Percentiles rank a stretch among this genome's conserved stretches.
Conservation (phyloP, 2,113 vertebrate genomes). For the Brachyhypopomus occidentalis region DNA sequence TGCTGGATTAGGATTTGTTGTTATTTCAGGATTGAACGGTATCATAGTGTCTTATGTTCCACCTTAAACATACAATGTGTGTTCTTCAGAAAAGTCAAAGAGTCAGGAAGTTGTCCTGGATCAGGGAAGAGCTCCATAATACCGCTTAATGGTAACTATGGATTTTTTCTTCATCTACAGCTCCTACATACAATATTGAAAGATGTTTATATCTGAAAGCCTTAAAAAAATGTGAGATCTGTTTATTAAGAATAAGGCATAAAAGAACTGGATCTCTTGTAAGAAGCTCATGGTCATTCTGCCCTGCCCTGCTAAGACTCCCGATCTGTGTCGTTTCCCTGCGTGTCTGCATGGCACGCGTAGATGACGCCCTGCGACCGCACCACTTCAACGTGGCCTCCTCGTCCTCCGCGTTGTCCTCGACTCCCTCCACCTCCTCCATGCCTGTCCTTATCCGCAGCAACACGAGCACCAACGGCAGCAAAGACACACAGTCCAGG, state of each 20-base stretch:
- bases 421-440: slow-evolving; percentile 70
- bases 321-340: background rate
- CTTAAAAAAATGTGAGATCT: no score
- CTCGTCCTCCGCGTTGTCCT: slow-evolving; percentile 63
- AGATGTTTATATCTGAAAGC: no score
- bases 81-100: slow-evolving; percentile 58
- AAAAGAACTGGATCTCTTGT: background rate
- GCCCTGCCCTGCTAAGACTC: background rate
- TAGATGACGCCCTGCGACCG: slow-evolving; percentile 82
- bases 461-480: slow-evolving; percentile 73
- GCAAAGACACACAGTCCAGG: slow-evolving; percentile 83
- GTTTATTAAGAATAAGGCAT: background rate
- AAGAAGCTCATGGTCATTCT: background rate
- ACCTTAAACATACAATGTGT: background rate
- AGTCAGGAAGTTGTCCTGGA: slow-evolving; percentile 58
- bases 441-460: slow-evolving; percentile 79
- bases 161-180: background rate
- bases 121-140: slow-evolving; percentile 57
- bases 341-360: slow-evolving; percentile 42
- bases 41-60: background rate
- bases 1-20: background rate
- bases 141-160: slow-evolving; percentile 58
- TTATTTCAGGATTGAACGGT: background rate
- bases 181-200: no score
- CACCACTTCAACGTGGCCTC: slow-evolving; percentile 73